Evolutionary conservation across 2,888 invertebrate genomes (phyloP).

Genomic region (Acrobasis consociella): DNA sequence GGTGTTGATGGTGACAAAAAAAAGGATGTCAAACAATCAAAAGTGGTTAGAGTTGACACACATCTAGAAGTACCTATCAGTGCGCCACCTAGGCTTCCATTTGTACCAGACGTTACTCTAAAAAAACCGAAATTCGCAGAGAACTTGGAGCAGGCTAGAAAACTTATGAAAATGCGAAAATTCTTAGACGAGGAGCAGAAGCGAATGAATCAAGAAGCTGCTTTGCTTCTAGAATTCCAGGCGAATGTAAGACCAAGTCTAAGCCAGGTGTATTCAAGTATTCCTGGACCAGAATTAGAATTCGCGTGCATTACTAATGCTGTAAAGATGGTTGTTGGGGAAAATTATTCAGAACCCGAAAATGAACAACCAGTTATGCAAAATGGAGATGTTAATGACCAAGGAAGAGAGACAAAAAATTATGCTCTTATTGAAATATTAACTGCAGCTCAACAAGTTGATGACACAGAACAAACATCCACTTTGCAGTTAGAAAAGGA

Average conservation of each 20-base stretch:
- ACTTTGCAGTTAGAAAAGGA: constrained; percentile 14
- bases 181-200: constrained; percentile 84
- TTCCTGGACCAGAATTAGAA: constrained; percentile 76
- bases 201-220: constrained; percentile 78
- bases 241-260: constrained; percentile 75
- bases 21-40: constrained; percentile 45
- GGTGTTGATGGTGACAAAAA: constrained; percentile 43
- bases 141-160: constrained; percentile 85
- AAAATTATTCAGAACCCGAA: constrained; percentile 31
- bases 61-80: constrained; percentile 64
- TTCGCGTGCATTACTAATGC: constrained; percentile 66
- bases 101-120: constrained; percentile 75
- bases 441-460: constrained; percentile 32
- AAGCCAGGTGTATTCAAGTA: constrained; percentile 75
- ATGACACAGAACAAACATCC: constrained; percentile 24
- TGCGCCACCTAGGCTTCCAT: constrained; percentile 64
- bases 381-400: constrained; percentile 21
- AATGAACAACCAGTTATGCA: constrained; percentile 13
- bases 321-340: constrained; percentile 35
- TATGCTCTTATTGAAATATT: constrained; percentile 31
- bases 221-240: constrained; percentile 73
- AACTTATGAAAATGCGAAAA: constrained; percentile 85
- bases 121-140: constrained; percentile 87
- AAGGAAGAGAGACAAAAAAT: constrained; percentile 28
- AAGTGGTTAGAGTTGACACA: constrained; percentile 65